Percentiles rank a stretch among this genome's conserved stretches.
Evolutionary conservation across 1,140 invertebrate species (phyloP).

Genomic region (Drosophila aff.): DNA sequence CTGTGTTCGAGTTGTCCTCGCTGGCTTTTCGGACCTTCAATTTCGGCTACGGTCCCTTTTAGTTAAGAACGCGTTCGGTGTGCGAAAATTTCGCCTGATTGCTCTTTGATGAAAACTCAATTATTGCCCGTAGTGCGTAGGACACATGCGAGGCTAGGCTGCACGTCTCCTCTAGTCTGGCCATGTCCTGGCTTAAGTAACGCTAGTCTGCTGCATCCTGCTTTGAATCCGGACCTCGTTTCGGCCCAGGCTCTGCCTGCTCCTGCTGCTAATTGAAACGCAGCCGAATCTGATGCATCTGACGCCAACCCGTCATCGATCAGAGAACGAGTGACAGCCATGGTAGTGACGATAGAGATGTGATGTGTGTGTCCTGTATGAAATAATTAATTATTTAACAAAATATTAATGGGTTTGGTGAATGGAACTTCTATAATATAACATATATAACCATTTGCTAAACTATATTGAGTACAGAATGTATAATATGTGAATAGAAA

Average conservation of each 20-base stretch:
- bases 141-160: constrained; percentile 21
- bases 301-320: constrained; percentile 34
- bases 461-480: too few relatives aligned
- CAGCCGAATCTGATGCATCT: constrained; percentile 55
- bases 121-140: constrained; percentile 63
- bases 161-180: constrained; percentile 14
- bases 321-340: constrained; percentile 20
- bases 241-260: background rate
- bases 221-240: constrained; percentile 26
- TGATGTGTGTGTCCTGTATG: background rate
- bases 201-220: constrained; percentile 41
- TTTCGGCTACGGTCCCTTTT: constrained; percentile 59
- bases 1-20: constrained; percentile 19
- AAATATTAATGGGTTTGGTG: background rate
- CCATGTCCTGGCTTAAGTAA: constrained; percentile 55
- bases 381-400: too few relatives aligned
- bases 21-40: constrained; percentile 32
- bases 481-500: too few relatives aligned
- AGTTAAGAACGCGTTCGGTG: constrained; percentile 82
- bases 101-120: constrained; percentile 84
- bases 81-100: constrained; percentile 83
- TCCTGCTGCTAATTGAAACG: constrained; percentile 54
- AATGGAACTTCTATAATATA: background rate
- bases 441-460: background rate
- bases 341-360: constrained; percentile 1